A percentile compares a stretch with the other conserved stretches of the same genome.
Evolutionary conservation across 1,140 invertebrate species (phyloP).

Genomic region (Caenorhabditis latens): DNA sequence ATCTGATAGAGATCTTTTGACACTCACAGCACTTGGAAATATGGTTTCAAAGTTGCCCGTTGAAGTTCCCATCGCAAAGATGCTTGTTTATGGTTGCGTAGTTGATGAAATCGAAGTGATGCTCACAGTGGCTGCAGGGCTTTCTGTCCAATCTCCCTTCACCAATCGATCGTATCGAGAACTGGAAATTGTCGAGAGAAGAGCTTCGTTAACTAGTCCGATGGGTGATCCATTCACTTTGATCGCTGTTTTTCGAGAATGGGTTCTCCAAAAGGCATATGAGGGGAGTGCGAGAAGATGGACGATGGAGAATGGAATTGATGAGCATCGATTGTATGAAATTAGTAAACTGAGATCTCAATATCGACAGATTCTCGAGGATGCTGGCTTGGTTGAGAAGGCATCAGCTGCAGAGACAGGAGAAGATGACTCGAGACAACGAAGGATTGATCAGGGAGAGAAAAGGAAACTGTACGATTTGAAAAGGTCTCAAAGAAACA

Average conservation of each 20-base stretch:
- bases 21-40: constrained; percentile 89
- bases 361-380: constrained; percentile 78
- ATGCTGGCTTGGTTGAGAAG: constrained; percentile 64
- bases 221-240: constrained; percentile 95
- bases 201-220: constrained; percentile 88
- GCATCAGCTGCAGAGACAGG: constrained; percentile 28
- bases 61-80: constrained; percentile 94
- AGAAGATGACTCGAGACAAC: constrained; percentile 58
- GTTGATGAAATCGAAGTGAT: constrained; percentile 89
- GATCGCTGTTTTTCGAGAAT: constrained; percentile 83
- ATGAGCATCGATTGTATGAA: constrained; percentile 96
- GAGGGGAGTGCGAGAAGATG: constrained; percentile 80
- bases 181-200: constrained; percentile 81
- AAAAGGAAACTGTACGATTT: constrained; percentile 63
- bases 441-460: constrained; percentile 65
- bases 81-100: constrained; percentile 91
- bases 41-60: constrained; percentile 91
- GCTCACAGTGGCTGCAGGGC: constrained; percentile 88
- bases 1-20: constrained; percentile 83
- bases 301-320: constrained; percentile 88
- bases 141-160: constrained; percentile 93
- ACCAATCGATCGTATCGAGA: constrained; percentile 84
- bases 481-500: constrained; percentile 63
- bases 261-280: constrained; percentile 60
- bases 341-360: constrained; percentile 91